Base-by-base conservation (phyloP, 2,113 vertebrate species). In the Cyprinodon tularosa region DNA sequence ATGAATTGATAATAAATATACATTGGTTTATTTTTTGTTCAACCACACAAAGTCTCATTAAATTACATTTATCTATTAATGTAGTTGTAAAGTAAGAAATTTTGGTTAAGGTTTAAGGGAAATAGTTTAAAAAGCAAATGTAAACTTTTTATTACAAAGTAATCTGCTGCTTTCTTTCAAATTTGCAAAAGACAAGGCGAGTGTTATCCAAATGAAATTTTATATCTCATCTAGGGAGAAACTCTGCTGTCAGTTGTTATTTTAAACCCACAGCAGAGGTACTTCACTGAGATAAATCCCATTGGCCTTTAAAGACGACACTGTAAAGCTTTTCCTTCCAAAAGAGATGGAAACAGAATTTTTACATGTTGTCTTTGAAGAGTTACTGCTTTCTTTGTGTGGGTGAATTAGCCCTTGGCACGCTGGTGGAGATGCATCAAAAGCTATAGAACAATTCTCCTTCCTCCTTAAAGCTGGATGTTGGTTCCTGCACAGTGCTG, bases 171-270 rank as follows among this genome's bases (percentile, higher is more conserved):
- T 76, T 83, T 81, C 81, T 79, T 81, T 91, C 83, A 69, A n/a
- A 84, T 87, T 70, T 38, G 68, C 17, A 4, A 68, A 48, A 90
- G 85, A 91, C 89, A 68, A 68, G 90, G 90, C 91, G 84, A 38
- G 60, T 68, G 48, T 73, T 63, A 72, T 79, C 66, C 70, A 87
- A 91, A 93, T 92, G 81, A 91, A 90, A 93, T 81, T 62, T 62
- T 59, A 84, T 86, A 91, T 91, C 83, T 86, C 84, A 92, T 90
- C 85, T 74, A 66, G 68, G 77, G 77, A 87, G 72, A 84, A 86
- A 80, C 71, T 78, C 71, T 69, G 83, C 82, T 83, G 90, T 86
- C 84, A 86, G 83, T 84, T 83, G 73, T 86, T 81, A 91, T 90
- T 90, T 91, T 77, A 85, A 87, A 79, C 87, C 85, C 65, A 60